Conservation (phyloP, 2,888 invertebrate species). For the Helicoverpa assulta region DNA sequence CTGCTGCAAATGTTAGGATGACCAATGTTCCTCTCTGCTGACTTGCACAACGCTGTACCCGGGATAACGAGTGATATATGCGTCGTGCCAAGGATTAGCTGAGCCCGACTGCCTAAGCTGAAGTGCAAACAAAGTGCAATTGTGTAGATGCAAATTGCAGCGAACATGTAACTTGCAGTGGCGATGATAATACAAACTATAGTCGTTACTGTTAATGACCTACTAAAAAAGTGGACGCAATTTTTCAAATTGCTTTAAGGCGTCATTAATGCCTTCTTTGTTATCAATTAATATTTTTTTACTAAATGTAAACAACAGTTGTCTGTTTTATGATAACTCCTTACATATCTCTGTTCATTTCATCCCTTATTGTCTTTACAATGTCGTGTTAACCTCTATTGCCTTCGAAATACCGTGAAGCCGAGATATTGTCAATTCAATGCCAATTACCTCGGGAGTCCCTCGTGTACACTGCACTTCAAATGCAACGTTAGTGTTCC, state of each 20-base stretch:
- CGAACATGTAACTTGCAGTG: background rate
- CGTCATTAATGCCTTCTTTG: too few relatives aligned
- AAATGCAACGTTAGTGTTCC: constrained; percentile 7
- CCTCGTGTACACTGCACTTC: constrained; percentile 5
- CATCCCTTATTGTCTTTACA: background rate
- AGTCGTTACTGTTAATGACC: background rate
- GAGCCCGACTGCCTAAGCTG: background rate
- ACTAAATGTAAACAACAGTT: too few relatives aligned
- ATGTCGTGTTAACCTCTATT: background rate
- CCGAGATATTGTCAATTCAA: constrained; percentile 32
- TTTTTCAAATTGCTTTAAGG: too few relatives aligned
- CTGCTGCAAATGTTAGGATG: constrained; percentile 21
- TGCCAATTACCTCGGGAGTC: constrained; percentile 30
- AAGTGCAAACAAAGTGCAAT: constrained; percentile 1
- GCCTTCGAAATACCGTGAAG: constrained; percentile 27
- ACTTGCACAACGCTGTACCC: constrained; percentile 30
- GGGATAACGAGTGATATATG: constrained; percentile 34
- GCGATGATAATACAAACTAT: background rate
- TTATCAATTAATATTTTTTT: too few relatives aligned
- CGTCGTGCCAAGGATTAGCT: background rate
- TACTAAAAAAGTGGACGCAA: too few relatives aligned
- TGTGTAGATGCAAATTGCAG: background rate
- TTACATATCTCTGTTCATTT: background rate
- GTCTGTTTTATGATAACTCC: background rate
- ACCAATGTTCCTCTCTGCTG: constrained; percentile 42